phyloP scores from a whole-genome alignment of 2,797 vertebrate genomes.

The Danio jaintianensis region DNA sequence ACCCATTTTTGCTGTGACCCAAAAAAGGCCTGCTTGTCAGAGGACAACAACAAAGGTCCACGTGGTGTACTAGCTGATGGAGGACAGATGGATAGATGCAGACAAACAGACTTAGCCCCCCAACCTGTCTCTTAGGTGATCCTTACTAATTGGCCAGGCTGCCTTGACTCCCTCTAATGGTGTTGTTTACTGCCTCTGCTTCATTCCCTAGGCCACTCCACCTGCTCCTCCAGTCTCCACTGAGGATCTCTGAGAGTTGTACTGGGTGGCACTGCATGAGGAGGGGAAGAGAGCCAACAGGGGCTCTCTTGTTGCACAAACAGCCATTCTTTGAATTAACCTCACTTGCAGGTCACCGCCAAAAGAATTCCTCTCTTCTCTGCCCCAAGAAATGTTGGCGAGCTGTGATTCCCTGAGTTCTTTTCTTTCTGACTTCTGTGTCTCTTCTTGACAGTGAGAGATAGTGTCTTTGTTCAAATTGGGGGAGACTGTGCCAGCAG shows the following conservation, averaged over 20 bases:
- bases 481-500: constrained; percentile 30
- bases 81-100: constrained; percentile 58
- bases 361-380: constrained; percentile 57
- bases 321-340: constrained; percentile 65
- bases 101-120: constrained; percentile 49
- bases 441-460: constrained; percentile 64
- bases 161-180: constrained; percentile 62
- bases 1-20: constrained; percentile 61
- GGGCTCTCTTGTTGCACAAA: constrained; percentile 63
- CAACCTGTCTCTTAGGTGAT: constrained; percentile 65
- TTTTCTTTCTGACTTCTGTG: constrained; percentile 37
- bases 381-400: constrained; percentile 34
- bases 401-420: constrained; percentile 52
- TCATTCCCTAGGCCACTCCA: constrained; percentile 60
- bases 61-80: constrained; percentile 18
- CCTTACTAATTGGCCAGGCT: constrained; percentile 65
- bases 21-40: constrained; percentile 38
- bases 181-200: constrained; percentile 62
- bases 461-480: constrained; percentile 65
- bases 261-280: constrained; percentile 49
- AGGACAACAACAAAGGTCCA: constrained; percentile 38
- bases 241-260: constrained; percentile 48
- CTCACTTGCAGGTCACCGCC: constrained; percentile 60
- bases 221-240: constrained; percentile 57
- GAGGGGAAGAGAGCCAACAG: constrained; percentile 55